These are phyloP conservation scores for Ceratina calcarata DNA, from an alignment of 1,140 invertebrate species.

Conservation along the genomic window DNA sequence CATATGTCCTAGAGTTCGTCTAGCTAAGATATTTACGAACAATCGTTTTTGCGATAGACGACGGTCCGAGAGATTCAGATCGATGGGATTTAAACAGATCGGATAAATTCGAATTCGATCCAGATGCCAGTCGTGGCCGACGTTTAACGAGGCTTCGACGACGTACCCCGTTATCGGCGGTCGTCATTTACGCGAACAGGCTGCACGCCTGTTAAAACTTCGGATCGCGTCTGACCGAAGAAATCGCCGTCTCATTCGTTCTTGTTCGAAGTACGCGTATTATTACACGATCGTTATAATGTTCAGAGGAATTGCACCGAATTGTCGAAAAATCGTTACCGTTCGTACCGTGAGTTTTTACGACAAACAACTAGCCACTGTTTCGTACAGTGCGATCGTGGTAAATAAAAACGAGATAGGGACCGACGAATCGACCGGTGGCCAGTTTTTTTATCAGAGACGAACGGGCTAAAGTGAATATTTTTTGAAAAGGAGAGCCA, in stretches of 20 bases:
- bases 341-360: conserved; percentile 19
- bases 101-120: too few species aligned
- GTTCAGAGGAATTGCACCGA: conserved; percentile 39
- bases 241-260: conserved; percentile 64
- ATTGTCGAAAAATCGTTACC: conserved; percentile 62
- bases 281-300: conserved; percentile 64
- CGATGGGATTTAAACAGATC: too few species aligned
- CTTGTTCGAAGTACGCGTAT: conserved; percentile 56
- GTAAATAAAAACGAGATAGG: not conserved
- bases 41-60: too few species aligned
- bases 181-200: conserved; percentile 54
- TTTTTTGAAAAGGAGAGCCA: conserved; percentile 8
- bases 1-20: too few species aligned
- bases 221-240: conserved; percentile 31
- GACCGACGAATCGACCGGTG: not conserved
- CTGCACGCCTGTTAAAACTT: conserved; percentile 60
- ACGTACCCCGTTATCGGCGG: not conserved
- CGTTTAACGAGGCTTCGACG: too few species aligned
- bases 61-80: too few species aligned
- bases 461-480: conserved; percentile 27
- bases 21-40: too few species aligned
- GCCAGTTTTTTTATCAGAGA: not conserved
- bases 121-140: too few species aligned
- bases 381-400: not conserved
- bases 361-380: too few species aligned